Base-by-base conservation (phyloP, 1,140 invertebrate genomes). In the Calliphora vicina region DNA sequence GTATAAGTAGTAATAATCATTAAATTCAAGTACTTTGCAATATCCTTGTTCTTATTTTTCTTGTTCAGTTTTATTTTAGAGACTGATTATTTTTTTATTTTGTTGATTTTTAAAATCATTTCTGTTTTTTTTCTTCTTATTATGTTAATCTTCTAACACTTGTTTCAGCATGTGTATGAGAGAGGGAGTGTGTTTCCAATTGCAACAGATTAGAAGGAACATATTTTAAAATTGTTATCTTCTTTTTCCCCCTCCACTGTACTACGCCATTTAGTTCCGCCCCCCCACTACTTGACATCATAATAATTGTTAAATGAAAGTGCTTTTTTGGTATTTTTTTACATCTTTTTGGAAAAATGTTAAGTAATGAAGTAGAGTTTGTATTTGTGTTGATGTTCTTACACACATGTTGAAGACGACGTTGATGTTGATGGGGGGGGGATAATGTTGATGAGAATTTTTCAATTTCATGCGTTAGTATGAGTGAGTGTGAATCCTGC, bases 231-330 rank as follows among this genome's bases (percentile, higher is more conserved):
- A 5, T 8, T 35, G 10, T 35, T 35, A 35, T 35, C 35, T 10
- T 2, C 5, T 10, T 35, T 5, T 35, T 35, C 35, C 4, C 6
- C 10, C 10, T 35, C 15, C 45, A 10, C 45, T 50, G n/a, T 43
- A 43, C 42, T 43, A 5, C 12, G 0, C 45, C 45, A 1, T 50
- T 50, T 50, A 50, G 12, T n/a, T 17, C 15, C 45, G 12, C 45
- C 17, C 45, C 5, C 15, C 45, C 4, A 15, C 45, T 50, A 13
- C 45, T 50, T 50, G 45, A 50, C 45, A 50, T 50, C 45, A 50
- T 50, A 50, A 50, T 67, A 67, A 67, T 67, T 67, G 23, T 67
- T 67, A 67, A 67, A 67, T 67, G 61, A 67, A 67, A 67, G 61
- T 67, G 61, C 23, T 67, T 67, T 67, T 57, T n/a, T 15, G 45